Base-by-base conservation (phyloP, 2,888 invertebrate genomes). In the Cephus pulcher region DNA sequence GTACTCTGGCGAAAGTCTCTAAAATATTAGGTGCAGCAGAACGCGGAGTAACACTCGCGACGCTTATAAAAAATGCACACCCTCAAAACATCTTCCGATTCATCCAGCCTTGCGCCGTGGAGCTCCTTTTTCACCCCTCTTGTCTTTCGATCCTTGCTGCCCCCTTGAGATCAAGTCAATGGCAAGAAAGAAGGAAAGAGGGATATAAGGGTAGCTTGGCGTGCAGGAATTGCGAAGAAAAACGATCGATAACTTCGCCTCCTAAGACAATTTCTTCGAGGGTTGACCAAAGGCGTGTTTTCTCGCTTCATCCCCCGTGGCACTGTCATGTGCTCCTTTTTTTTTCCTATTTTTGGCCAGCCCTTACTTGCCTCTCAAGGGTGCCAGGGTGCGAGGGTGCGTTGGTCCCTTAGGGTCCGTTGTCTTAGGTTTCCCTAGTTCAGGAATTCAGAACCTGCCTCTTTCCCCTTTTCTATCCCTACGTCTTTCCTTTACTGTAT, bases 241-340 rank as follows among this genome's bases (percentile, higher is more conserved):
- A 82, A 82, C 85, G 89, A 90, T 90, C 90, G 89, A 90, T 90
- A 89, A 84, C 80, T 82, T 80, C 81, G 81, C 83, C 86, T 84
- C 84, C 85, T 86, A 89, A 90, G 90, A 90, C 89, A 90, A 90
- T 90, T 90, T 90, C 88, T 88, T 84, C 80, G 82, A 82, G 86
- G 88, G 87, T 83, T 82, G 80, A 79, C 77, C 81, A 81, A 78
- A 79, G 78, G 71, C 70, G 69, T 37, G 56, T 73, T 80, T 75
- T 79, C 74, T 68, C 74, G 75, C 80, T 80, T 80, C 74, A 79
- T 74, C 80, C 76, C 71, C 56, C 75, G 68, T 75, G 32, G 79
- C 82, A 78, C 75, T 79, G 71, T 78, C 80, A 80, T 81, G 81
- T 71, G 69, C 80, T 79, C 84, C 84, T 84, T n/a, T 34, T 56